Evolutionary conservation across 1,140 invertebrate species (phyloP), one percentile per base, ranked within the genome.

Genomic region (Plodia interpunctella): DNA sequence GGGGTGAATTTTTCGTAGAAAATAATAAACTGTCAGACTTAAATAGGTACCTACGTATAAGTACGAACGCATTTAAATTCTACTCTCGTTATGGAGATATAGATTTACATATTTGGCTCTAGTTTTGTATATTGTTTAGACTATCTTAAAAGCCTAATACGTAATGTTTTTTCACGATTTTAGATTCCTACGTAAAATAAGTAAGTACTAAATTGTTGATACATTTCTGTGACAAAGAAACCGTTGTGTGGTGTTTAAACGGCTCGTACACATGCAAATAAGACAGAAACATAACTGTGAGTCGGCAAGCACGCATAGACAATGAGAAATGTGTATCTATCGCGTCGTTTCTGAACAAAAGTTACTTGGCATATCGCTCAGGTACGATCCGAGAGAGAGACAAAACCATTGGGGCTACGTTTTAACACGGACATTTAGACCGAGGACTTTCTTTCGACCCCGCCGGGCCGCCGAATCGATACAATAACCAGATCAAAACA

Each of bases 311-410:
- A 44, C 38, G 38, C 38, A 44, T 44, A 44, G 38, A 44, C 38
- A 44, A 44, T 44, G 38, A 44, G 38, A 44, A 44, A 44, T 44
- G 38, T 35, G 32, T 44, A 44, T 44, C 38, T 44, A 44, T 44
- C 38, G 38, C 38, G 38, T 10, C 38, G 38, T 44, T 44, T 44
- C 38, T 44, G 15, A 44, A 44, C 38, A 44, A 44, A 44, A 44
- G 38, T 44, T 1, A 44, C 38, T 17, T 10, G 38, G 38, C 38
- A 15, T n/a, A n/a, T 44, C 38, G 38, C 38, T 44, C 38, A 74
- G 70, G 62, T 63, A 68, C 70, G 57, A 62, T 60, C 57, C 60
- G 78, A 85, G 76, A 85, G 76, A 85, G 80, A 83, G 80, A 86
- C 76, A 81, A 80, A 81, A 76, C 65, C 69, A 80, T 80, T 63